Percentiles rank a stretch among this genome's conserved stretches.
phyloP scores from a whole-genome alignment of 1,140 invertebrate species.

The Varroa destructor region DNA sequence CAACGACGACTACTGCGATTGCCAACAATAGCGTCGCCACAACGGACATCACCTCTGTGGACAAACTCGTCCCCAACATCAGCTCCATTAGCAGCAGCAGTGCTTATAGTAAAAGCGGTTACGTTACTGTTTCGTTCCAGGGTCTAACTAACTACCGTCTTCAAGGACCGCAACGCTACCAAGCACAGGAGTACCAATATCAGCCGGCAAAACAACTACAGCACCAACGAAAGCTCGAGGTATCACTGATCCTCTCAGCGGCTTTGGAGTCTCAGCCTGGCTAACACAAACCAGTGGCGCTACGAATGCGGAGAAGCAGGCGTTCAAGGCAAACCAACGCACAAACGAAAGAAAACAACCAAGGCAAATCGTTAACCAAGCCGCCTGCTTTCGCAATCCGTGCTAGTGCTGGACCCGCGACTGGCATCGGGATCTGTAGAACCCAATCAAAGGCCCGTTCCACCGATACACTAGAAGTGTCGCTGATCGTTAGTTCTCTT shows the following conservation, averaged over 20 bases:
- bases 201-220: neutral
- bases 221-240: neutral
- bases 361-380: too few relatives aligned
- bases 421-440: too few relatives aligned
- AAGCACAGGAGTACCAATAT: neutral
- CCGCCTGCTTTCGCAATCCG: too few relatives aligned
- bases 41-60: too few relatives aligned
- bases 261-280: neutral
- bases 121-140: too few relatives aligned
- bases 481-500: too few relatives aligned
- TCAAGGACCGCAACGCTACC: neutral
- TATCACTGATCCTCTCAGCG: neutral
- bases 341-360: neutral
- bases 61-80: too few relatives aligned
- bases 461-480: too few relatives aligned
- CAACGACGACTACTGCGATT: neutral
- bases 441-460: too few relatives aligned
- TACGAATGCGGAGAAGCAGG: neutral
- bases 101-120: too few relatives aligned
- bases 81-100: too few relatives aligned
- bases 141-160: neutral
- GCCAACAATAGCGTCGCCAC: neutral
- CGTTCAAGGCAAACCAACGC: neutral
- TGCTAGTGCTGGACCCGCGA: too few relatives aligned
- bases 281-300: neutral